Evolutionary conservation across 2,113 vertebrate species (phyloP), one percentile per base, ranked within the genome.

Genomic region (Oncorhynchus mykiss): DNA sequence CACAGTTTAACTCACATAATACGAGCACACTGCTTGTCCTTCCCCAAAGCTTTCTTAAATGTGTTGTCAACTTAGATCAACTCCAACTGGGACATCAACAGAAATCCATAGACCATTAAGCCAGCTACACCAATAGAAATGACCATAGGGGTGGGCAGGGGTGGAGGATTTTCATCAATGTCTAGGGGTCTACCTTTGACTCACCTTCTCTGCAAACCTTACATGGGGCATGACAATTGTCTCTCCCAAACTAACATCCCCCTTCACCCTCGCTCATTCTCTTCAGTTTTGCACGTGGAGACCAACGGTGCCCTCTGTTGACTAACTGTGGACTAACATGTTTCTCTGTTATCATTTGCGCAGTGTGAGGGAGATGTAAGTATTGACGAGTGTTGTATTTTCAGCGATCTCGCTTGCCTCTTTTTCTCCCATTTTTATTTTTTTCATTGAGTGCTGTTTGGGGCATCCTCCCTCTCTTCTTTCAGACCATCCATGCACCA

Each of bases 281-380:
- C 80, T 78, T 87, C 89, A 70, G 25, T 20, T 49, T 22, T 51
- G 24, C 73, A 74, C 9, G 7, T 54, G 22, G 22, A 67, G 34
- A 13, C 13, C 14, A 22, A 22, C n/a, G 22, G 59, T 5, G 9
- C 66, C 7, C 18, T 31, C 31, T 64, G 31, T 20, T 78, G 64
- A 51, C 71, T 78, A 59, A 65, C 64, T 76, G 34, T 76, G 24
- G 22, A 78, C 74, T 85, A 87, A 84, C 78, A 39, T 82, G 69
- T 85, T 83, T 91, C 86, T 92, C 91, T 93, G 93, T 92, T 94
- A 90, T 94, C 71, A 91, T 93, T 91, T 92, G 92, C 93, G 93
- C 95, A 96, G 95, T 95, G 94, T 94, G 95, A 96, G 94, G 95
- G 95, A 94, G 95, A 96, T 94, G 95, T 96, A 94, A 96, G 95